Percentiles rank a stretch among this genome's conserved stretches.
phyloP scores from a whole-genome alignment of 2,113 vertebrate species.

The Pituophis catenifer region DNA sequence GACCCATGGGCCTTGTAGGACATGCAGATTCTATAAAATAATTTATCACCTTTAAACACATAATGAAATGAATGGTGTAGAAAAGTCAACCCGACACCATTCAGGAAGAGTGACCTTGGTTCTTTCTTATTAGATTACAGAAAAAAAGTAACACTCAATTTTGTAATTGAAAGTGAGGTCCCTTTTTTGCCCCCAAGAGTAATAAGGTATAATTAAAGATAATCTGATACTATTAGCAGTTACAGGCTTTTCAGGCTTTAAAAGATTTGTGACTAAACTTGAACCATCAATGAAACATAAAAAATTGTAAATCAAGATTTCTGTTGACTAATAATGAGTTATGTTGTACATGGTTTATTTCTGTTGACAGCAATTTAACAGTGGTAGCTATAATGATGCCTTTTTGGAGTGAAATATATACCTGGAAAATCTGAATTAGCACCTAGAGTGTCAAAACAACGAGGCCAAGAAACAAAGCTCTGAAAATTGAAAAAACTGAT shows the following conservation, averaged over 20 bases:
- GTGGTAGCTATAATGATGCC: conserved; percentile 28
- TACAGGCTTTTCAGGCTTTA: not conserved
- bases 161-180: not conserved
- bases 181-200: not conserved
- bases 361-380: conserved; percentile 51
- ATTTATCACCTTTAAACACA: not conserved
- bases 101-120: not conserved
- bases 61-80: not conserved
- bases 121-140: not conserved
- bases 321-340: not conserved
- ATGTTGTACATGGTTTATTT: conserved; percentile 55
- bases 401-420: conserved; percentile 25
- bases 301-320: not conserved
- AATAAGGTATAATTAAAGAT: not conserved
- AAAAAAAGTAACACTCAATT: not conserved
- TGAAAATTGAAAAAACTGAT: not conserved
- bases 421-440: conserved; percentile 52
- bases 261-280: not conserved
- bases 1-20: not conserved
- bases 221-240: not conserved
- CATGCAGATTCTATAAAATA: not conserved
- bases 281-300: not conserved
- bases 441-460: conserved; percentile 49
- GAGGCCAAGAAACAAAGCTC: not conserved
- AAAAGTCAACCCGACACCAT: not conserved